phyloP scores from a whole-genome alignment of 2,888 invertebrate species.

The Lasioglossum oenotherae region DNA sequence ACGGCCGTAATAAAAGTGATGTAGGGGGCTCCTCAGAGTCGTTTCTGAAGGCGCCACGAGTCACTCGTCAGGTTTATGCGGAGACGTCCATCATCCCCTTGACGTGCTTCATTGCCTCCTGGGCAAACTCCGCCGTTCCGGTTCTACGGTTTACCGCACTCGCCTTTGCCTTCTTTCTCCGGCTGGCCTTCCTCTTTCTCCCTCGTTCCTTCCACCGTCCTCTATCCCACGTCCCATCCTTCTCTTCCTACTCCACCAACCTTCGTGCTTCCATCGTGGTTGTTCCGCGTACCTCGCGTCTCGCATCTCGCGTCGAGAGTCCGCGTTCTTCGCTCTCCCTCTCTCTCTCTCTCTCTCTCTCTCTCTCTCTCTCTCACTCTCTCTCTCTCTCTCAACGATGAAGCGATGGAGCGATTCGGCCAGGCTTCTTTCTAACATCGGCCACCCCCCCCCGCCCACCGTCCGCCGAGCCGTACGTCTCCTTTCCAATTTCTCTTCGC shows the following conservation, averaged over 20 bases:
- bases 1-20: conserved; percentile 85
- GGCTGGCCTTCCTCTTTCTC: not conserved
- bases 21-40: conserved; percentile 85
- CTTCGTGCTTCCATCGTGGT: not conserved
- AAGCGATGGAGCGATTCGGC: not conserved
- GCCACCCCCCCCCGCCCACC: not conserved
- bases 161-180: conserved; percentile 53
- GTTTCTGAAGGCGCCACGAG: conserved; percentile 85
- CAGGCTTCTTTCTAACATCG: not conserved
- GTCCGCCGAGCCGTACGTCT: not conserved
- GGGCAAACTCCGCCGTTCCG: conserved; percentile 77
- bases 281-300: conserved; percentile 22
- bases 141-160: conserved; percentile 76
- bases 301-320: not conserved
- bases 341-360: too few species aligned
- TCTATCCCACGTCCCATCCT: not conserved
- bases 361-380: too few species aligned
- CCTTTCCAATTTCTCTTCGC: conserved; percentile 43
- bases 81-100: conserved; percentile 84
- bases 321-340: not conserved
- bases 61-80: conserved; percentile 84
- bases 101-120: conserved; percentile 84
- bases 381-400: too few species aligned
- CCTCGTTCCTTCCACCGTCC: not conserved
- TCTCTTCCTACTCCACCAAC: not conserved